Evolutionary conservation across 1,140 invertebrate genomes (phyloP), one percentile per base, ranked within the genome.

Genomic region (Drosophila ercepeae): DNA sequence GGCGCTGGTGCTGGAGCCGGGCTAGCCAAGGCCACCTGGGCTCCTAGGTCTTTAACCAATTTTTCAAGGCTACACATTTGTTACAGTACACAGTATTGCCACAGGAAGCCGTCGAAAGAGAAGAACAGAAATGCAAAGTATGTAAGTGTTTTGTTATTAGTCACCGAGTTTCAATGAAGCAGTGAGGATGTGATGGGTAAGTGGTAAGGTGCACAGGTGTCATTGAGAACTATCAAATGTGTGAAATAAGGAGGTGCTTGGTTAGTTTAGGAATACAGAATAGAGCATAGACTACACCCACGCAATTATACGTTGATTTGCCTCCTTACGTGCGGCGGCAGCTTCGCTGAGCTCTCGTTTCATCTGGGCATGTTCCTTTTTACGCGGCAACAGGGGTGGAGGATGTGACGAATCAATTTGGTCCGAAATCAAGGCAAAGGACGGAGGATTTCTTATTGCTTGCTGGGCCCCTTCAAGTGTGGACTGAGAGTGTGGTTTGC

Each of bases 261-360:
- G 50, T 75, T 68, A 73, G 50, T 55, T 45, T 32, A 46, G 27
- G 29, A 57, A 53, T 54, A 59, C 48, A 58, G 74, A 81, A 86
- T 60, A 84, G 76, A 84, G 81, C 63, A 86, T 76, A 84, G 76
- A 89, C 83, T 90, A 91, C 83, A 93, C 92, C 91, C 92, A 93
- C 92, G 92, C 92, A 67, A 92, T 79, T 57, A 93, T 90, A 88
- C 92, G 92, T 67, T 91, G 91, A 67, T 93, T 92, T 21, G 92
- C 91, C 79, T 93, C 92, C 74, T 93, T 92, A 77, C 92, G 92
- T 69, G 92, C 92, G 23, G 91, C 91, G 45, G 91, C 74, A 19
- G 92, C 92, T 69, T 93, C 92, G 60, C 92, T 92, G 7, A 93
- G 75, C 76, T 93, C 92, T 25, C 92, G 70, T 58, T 92, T 78